A percentile compares a stretch with the other conserved stretches of the same genome.
phyloP scores from a whole-genome alignment of 2,113 vertebrate genomes.

The Actinemys pallida region DNA sequence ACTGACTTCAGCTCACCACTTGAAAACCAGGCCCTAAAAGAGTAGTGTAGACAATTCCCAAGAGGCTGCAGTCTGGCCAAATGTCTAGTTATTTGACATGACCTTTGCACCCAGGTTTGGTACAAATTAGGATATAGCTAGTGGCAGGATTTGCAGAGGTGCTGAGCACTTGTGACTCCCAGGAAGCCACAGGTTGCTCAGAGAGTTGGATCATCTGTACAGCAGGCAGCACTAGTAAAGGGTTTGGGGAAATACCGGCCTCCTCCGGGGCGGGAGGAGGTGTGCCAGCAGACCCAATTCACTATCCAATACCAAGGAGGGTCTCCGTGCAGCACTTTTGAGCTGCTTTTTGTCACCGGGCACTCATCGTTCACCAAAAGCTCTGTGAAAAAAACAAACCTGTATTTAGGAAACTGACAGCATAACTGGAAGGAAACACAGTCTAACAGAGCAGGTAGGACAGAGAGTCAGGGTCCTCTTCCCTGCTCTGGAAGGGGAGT shows the following conservation, averaged over 20 bases:
- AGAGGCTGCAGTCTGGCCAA: background rate
- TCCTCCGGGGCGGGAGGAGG: background rate
- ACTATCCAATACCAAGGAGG: rapidly evolving
- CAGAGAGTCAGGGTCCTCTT: background rate
- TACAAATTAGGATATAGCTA: background rate
- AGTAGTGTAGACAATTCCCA: background rate
- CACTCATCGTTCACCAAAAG: background rate
- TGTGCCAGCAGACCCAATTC: background rate
- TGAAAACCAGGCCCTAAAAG: background rate
- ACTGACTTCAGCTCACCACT: background rate
- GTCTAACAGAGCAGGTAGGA: too few relatives aligned
- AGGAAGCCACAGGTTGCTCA: background rate
- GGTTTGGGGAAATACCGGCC: background rate
- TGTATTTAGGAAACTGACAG: too few relatives aligned
- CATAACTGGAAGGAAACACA: too few relatives aligned
- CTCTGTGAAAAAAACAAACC: background rate
- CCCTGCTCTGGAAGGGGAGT: background rate
- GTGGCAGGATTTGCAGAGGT: background rate
- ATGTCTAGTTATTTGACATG: background rate
- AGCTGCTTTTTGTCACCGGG: background rate
- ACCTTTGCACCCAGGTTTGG: background rate
- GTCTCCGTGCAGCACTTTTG: background rate
- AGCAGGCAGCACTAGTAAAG: background rate
- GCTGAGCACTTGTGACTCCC: background rate
- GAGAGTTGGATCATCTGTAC: background rate